phyloP scores from a whole-genome alignment of 2,797 vertebrate species.

The Yasuhikotakia modesta region DNA sequence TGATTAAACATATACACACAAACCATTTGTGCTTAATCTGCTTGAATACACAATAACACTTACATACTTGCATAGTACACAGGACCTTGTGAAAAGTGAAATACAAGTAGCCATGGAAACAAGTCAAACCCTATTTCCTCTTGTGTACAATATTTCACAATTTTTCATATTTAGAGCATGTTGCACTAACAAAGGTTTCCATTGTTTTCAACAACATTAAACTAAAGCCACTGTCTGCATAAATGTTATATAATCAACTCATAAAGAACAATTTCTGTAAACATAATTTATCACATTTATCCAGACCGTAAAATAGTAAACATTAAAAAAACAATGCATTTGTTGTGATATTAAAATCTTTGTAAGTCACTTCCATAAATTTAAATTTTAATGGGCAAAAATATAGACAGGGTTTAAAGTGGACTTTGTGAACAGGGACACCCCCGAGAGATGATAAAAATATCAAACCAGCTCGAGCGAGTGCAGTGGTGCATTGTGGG shows the following conservation, averaged over 20 bases:
- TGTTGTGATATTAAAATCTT: neutral
- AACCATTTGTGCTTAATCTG: constrained; percentile 5
- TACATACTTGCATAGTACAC: constrained; percentile 3
- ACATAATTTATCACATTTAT: neutral
- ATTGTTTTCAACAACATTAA: neutral
- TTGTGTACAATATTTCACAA: neutral
- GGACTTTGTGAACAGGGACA: constrained; percentile 35
- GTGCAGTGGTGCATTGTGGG: constrained; percentile 13
- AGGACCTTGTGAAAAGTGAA: constrained; percentile 32
- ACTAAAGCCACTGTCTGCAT: neutral
- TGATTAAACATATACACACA: neutral
- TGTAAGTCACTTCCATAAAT: neutral
- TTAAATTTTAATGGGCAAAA: constrained; percentile 21
- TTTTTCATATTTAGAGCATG: constrained; percentile 16
- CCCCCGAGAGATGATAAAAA: constrained; percentile 42
- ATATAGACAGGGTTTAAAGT: neutral
- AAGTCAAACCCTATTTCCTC: constrained; percentile 5
- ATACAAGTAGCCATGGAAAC: constrained; percentile 50
- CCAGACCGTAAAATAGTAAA: neutral
- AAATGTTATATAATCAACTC: neutral
- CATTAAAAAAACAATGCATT: neutral
- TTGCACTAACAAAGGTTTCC: neutral
- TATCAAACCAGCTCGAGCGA: constrained; percentile 42
- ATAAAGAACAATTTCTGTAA: neutral
- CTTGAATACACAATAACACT: neutral